Base-by-base conservation (phyloP, 35 echinoderm and acorn worm genomes). In the Diadema setosum region DNA sequence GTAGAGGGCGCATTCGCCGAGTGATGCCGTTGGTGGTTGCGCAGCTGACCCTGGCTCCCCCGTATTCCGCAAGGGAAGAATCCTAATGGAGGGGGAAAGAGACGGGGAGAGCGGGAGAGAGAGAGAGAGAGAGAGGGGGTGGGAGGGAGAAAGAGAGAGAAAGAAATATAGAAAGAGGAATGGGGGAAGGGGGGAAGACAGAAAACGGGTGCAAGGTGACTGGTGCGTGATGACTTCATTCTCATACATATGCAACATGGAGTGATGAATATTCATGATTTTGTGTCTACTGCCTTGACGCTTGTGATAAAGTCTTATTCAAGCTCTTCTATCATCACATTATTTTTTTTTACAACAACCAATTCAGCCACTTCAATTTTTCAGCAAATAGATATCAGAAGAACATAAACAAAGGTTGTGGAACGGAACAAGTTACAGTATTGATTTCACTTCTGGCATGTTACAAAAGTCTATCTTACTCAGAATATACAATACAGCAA, bases 1-100 rank as follows among this genome's bases (percentile, higher is more conserved):
- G 86, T 74, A 3, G 81, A 41, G 31, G 45, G 61, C 27, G 67
- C 85, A 48, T 83, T 56, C 23, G 90, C 75, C 20, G 55, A 37
- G 26, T 89, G 92, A 41, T 89, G 89, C 20, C 86, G 91, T 17
- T 69, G 55, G 34, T 89, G 90, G 64, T 69, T 82, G 65, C 50
- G 70, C 58, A 84, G 65, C 26, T 81, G 84, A 18, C 58, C 82
- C 45, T 46, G 37, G 42, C 78, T 67, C 26, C 64, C 86, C 5
- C 39, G 87, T 25, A 87, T 50, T 15, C 75, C 70, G 20, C 88
- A 83, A 46, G 41, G 74, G 81, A 82, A 49, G 45, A 94, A 87
- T 59, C 80, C 86, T 93, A 86, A 69, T 85, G 39, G 30, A 86
- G 64, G 64, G 29, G 70, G 58, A 86, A 64, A 86, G 81, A 61